These are phyloP conservation scores for Timema podura DNA, from an alignment of 2,888 invertebrate genomes.

Conservation along the genomic window DNA sequence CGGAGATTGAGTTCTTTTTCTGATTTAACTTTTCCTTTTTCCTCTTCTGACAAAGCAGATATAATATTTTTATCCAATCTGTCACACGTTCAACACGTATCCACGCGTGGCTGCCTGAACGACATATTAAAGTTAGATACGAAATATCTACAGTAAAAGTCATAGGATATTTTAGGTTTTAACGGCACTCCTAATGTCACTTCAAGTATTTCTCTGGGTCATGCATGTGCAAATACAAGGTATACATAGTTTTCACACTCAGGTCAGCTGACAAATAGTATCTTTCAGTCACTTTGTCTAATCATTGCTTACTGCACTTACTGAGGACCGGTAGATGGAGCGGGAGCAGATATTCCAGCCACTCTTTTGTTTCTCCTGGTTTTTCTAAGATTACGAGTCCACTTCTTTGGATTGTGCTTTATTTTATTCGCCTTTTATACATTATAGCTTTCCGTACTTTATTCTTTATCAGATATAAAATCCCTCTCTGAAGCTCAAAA, in stretches of 20 bases:
- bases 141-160: background rate
- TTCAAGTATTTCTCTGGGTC: background rate
- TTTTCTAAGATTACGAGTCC: too few relatives aligned
- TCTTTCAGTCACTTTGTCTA: background rate
- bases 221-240: background rate
- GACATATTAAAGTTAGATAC: background rate
- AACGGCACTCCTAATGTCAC: background rate
- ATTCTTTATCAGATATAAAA: too few relatives aligned
- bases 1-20: background rate
- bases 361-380: background rate
- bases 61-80: background rate
- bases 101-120: background rate
- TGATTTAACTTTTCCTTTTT: background rate
- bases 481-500: too few relatives aligned
- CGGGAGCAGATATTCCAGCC: background rate
- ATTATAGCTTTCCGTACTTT: too few relatives aligned
- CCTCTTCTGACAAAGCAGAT: background rate
- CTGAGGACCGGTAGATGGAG: background rate
- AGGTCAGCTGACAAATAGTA: background rate
- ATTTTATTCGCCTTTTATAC: too few relatives aligned
- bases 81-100: background rate
- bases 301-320: background rate
- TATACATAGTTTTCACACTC: background rate
- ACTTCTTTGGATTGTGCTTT: too few relatives aligned
- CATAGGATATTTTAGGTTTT: background rate